Percentiles rank a stretch among this genome's conserved stretches.
Evolutionary conservation across 64 coral and sea anemone genomes (phyloP).

Genomic region (Astreopora myriophthalma): DNA sequence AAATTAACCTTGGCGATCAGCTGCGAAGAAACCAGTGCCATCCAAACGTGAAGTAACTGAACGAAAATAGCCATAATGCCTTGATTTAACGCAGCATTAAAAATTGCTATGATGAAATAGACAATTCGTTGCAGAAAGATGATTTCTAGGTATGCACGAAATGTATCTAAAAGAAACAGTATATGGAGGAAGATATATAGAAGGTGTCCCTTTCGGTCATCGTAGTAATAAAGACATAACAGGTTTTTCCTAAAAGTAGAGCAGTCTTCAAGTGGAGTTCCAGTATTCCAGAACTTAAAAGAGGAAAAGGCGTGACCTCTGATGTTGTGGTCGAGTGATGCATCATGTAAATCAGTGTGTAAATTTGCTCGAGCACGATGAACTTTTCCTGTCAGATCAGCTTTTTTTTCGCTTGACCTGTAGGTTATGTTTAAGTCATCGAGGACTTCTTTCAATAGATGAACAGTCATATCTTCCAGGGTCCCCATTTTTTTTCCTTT

Average conservation of each 20-base stretch:
- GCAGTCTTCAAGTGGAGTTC: background rate
- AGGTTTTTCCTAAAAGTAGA: background rate
- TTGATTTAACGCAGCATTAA: background rate
- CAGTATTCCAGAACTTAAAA: background rate
- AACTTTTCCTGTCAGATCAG: conserved; percentile 23
- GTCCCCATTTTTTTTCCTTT: background rate
- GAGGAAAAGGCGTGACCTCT: background rate
- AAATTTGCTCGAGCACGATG: background rate
- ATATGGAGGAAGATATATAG: background rate
- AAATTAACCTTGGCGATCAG: background rate
- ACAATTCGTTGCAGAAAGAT: background rate
- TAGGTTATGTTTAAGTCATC: conserved; percentile 18
- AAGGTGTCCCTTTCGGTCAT: background rate
- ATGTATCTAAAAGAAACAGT: background rate
- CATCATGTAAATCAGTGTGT: background rate
- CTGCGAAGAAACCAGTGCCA: background rate
- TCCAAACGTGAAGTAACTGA: background rate
- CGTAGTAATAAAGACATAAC: background rate
- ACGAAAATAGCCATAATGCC: background rate
- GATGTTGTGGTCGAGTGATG: background rate
- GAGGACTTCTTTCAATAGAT: conserved; percentile 4
- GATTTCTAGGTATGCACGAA: background rate
- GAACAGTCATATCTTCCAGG: conserved; percentile 6
- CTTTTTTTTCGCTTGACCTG: conserved; percentile 14
- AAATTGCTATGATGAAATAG: background rate